Base-by-base conservation (phyloP, 2,113 vertebrate genomes). In the Protomyctophum bolini region DNA sequence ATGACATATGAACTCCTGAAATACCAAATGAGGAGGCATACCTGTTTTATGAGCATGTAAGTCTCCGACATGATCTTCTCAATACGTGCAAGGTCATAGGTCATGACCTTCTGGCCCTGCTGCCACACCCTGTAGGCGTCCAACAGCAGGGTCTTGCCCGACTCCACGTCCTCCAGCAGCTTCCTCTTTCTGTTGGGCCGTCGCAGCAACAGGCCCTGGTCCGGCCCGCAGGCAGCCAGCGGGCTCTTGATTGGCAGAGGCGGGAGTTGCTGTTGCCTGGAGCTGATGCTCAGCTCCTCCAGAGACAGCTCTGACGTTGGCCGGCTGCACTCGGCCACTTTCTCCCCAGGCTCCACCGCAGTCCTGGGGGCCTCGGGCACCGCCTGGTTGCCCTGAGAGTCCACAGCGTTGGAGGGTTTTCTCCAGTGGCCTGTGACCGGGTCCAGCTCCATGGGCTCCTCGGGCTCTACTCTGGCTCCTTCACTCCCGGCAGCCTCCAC, bases 41-140 rank as follows among this genome's bases (percentile, higher is more conserved):
- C 98, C 95, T 98, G 98, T 84, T 97, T 99, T 70, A 99, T 98
- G 77, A 99, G 94, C 98, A 98, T 99, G 85, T 98, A 99, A 0
- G 97, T 98, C 91, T 98, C 96, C 0, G 97, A 97, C 96, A 99
- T 99, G 91, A 99, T 97, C 91, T 95, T 96, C 88, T 99, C 98
- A 8, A 99, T 96, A 83, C 94, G 95, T 6, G 92, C 92, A 66
- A 98, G 90, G 86, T 99, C 97, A 0, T 97, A 97, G 71, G 97
- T 94, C 94, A 97, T 91, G 6, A 96, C 95, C 76, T 99, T 99
- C 88, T 99, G 98, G 41, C 98, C 98, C 70, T 99, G 98, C 88
- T 99, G 98, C 98, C 98, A 99, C 8, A 98, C 96, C 0, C 96
- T 92, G 75, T 98, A 99, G 1, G 98, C 97, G 0, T 99, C 97